These are phyloP conservation scores for Lutraria rhynchaena DNA, from an alignment of 1,140 invertebrate genomes.

Conservation along the genomic window DNA sequence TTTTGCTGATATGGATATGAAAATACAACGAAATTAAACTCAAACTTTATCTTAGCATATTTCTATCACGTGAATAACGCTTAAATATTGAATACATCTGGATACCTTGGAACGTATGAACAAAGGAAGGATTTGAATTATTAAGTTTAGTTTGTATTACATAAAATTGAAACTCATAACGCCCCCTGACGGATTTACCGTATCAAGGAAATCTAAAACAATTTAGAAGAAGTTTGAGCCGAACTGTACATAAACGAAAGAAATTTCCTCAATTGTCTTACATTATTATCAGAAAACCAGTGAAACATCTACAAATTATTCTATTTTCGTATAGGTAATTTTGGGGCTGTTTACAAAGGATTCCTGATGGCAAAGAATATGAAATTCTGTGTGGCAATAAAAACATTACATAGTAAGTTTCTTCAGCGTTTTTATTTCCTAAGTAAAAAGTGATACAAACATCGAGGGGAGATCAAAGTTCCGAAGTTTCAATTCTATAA, in stretches of 20 bases:
- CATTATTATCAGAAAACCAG: neutral
- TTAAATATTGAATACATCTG: too few relatives aligned
- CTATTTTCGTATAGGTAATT: conserved; percentile 6
- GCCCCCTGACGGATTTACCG: too few relatives aligned
- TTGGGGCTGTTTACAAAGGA: conserved; percentile 11
- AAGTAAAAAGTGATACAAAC: too few relatives aligned
- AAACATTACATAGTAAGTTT: conserved; percentile 31
- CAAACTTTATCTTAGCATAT: neutral
- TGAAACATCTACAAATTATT: neutral
- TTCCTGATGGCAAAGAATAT: neutral
- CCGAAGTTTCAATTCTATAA: too few relatives aligned
- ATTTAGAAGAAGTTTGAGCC: neutral
- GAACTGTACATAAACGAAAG: neutral
- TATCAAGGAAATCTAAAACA: neutral
- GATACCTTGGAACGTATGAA: too few relatives aligned
- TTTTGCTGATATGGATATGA: neutral
- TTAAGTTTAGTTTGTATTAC: too few relatives aligned
- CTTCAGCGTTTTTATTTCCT: too few relatives aligned
- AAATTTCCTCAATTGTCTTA: neutral
- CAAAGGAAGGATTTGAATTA: too few relatives aligned
- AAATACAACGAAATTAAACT: neutral
- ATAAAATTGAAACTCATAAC: too few relatives aligned
- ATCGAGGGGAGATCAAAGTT: too few relatives aligned
- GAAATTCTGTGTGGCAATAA: neutral
- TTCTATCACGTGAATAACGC: neutral